These are phyloP conservation scores for Gnathochromis pfefferi DNA, from an alignment of 2,113 vertebrate species.

Conservation along the genomic window DNA sequence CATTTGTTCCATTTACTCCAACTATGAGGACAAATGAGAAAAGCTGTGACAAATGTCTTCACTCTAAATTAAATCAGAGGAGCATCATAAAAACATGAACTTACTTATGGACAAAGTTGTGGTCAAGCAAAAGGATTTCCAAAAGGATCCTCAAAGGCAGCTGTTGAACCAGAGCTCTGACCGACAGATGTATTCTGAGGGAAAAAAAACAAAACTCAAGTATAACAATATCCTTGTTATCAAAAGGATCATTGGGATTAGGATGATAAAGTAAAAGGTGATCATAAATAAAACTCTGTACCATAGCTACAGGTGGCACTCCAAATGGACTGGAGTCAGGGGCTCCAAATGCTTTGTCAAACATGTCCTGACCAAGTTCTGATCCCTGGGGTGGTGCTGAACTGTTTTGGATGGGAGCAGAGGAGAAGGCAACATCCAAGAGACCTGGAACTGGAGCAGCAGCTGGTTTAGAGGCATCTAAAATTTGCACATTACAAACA, in stretches of 20 bases:
- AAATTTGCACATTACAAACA: background rate
- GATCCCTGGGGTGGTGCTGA: background rate
- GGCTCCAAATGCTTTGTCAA: slow-evolving; percentile 77
- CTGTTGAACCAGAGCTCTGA: slow-evolving; percentile 51
- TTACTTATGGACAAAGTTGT: slow-evolving; percentile 13
- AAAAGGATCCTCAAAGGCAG: slow-evolving; percentile 75
- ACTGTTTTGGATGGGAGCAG: slow-evolving; percentile 2
- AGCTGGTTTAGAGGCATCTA: slow-evolving; percentile 70
- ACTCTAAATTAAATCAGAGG: background rate
- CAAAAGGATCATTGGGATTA: background rate
- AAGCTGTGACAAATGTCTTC: background rate
- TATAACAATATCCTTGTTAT: background rate
- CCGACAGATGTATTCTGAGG: slow-evolving; percentile 15
- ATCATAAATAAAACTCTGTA: slow-evolving; percentile 32
- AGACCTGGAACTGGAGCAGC: slow-evolving; percentile 19
- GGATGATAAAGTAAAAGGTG: background rate
- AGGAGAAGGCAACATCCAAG: slow-evolving; percentile 51
- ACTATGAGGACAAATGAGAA: background rate
- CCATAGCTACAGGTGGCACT: slow-evolving; percentile 56
- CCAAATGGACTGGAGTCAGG: slow-evolving; percentile 60
- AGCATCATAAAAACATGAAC: background rate
- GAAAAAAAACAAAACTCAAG: background rate
- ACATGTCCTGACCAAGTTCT: slow-evolving; percentile 44
- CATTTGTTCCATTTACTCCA: background rate
- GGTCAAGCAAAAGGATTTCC: slow-evolving; percentile 86